These are phyloP conservation scores for Aphelocoma californica DNA, from an alignment of 2,797 vertebrate genomes.

Conservation along the genomic window DNA sequence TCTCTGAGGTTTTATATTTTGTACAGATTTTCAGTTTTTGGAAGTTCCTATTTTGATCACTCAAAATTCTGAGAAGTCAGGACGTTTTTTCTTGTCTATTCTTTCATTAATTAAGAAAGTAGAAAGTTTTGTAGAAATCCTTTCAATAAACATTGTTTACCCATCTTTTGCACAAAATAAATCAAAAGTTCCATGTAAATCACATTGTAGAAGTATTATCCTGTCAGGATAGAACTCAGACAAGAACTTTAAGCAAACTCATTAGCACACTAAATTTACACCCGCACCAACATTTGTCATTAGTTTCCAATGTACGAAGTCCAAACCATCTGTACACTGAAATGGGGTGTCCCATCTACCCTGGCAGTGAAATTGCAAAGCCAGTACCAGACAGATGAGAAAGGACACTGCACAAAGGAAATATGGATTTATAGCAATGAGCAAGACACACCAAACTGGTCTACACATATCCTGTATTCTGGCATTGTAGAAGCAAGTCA, in stretches of 20 bases:
- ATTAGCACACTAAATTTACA: neutral
- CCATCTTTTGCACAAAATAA: neutral
- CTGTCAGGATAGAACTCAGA: neutral
- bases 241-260: neutral
- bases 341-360: neutral
- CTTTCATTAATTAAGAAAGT: neutral
- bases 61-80: neutral
- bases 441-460: neutral
- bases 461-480: neutral
- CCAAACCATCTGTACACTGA: neutral
- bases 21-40: neutral
- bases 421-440: neutral
- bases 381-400: neutral
- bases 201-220: neutral
- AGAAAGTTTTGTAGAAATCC: neutral
- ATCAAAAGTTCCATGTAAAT: neutral
- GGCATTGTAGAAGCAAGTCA: neutral
- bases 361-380: neutral
- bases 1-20: neutral
- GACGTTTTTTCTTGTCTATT: neutral
- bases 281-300: neutral
- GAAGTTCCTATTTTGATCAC: neutral
- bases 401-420: neutral
- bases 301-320: neutral
- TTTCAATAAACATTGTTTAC: neutral